Evolutionary conservation across 35 echinoderm and acorn worm genomes (phyloP).

Genomic region (Lytechinus pictus): DNA sequence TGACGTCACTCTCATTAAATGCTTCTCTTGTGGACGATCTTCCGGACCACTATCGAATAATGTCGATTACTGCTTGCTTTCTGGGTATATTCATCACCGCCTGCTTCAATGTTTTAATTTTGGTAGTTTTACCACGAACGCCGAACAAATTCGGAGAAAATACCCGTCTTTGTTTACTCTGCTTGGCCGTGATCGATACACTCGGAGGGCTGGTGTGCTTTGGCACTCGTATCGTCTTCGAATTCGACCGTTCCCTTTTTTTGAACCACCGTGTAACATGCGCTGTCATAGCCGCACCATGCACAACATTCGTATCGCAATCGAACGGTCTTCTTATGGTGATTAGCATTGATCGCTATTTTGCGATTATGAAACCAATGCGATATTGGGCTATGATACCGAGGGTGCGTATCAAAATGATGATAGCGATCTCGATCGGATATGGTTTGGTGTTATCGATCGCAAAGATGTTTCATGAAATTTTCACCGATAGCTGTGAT

Average conservation of each 20-base stretch:
- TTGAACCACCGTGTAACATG: neutral
- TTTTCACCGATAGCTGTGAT: slow-evolving; percentile 9
- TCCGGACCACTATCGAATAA: neutral
- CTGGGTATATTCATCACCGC: neutral
- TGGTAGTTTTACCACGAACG: neutral
- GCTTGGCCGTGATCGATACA: neutral
- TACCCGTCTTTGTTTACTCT: neutral
- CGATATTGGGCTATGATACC: neutral
- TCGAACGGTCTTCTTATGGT: neutral
- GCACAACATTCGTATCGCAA: neutral
- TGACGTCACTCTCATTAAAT: too few species aligned
- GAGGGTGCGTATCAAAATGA: neutral
- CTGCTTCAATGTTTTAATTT: neutral
- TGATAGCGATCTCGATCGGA: neutral
- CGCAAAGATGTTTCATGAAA: neutral
- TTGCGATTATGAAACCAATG: slow-evolving; percentile 28
- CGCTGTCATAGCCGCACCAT: neutral
- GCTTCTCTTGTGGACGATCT: too few species aligned
- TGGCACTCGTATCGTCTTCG: neutral
- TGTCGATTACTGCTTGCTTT: neutral
- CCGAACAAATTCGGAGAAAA: slow-evolving; percentile 34
- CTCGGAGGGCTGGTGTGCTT: slow-evolving; percentile 27
- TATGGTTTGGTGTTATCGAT: neutral
- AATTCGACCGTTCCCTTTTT: slow-evolving; percentile 5
- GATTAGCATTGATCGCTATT: slow-evolving; percentile 19